These are phyloP conservation scores for Galbula dea DNA, from an alignment of 2,113 vertebrate genomes.

Conservation along the genomic window DNA sequence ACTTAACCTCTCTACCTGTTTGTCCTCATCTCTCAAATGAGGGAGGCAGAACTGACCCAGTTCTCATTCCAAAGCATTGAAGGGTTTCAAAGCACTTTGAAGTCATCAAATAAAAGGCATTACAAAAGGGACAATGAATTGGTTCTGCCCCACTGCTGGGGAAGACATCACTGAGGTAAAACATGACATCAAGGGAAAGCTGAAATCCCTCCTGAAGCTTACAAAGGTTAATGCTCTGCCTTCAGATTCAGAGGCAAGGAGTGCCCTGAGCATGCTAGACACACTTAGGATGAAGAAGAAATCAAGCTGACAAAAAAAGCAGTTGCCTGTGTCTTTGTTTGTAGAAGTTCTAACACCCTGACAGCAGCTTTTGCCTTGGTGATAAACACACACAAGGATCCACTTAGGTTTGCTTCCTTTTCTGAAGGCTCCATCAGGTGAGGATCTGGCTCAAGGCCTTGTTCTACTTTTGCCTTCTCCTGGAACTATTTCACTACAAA, in stretches of 20 bases:
- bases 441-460: background rate
- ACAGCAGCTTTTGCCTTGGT: background rate
- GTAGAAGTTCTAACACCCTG: background rate
- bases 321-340: background rate
- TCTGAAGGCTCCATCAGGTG: background rate
- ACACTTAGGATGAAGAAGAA: background rate
- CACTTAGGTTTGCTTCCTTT: background rate
- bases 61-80: background rate
- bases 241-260: background rate
- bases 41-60: constrained; percentile 49
- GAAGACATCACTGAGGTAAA: background rate
- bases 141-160: background rate
- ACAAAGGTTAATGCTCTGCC: background rate
- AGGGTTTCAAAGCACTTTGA: background rate
- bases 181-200: background rate
- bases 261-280: background rate
- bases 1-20: constrained; percentile 40
- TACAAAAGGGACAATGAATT: background rate
- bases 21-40: constrained; percentile 19
- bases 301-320: background rate
- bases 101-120: background rate
- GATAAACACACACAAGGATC: background rate
- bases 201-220: constrained; percentile 6
- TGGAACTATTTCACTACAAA: background rate
- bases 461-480: background rate